Base-by-base conservation (phyloP, 2,797 vertebrate species). In the Semaprochilodus insignis region DNA sequence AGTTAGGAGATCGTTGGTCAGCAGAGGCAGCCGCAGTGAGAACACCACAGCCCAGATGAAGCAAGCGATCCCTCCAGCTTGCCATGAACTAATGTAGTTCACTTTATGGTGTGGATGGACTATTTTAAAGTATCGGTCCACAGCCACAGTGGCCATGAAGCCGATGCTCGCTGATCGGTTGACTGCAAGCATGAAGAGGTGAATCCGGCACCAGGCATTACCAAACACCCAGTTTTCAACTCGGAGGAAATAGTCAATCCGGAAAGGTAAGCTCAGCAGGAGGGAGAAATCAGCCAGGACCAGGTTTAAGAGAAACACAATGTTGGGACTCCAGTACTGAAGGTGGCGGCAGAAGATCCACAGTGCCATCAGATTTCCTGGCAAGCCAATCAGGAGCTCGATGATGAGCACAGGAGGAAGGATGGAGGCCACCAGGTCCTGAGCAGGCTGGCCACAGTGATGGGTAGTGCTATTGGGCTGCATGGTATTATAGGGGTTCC, bases 81-180 rank as follows among this genome's bases (percentile, higher is more conserved):
- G 82, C 19, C 15, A 66, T 1, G 34, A 16, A 6, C 67, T 89
- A n/a, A 93, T 83, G 0, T 3, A 62, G 81, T 89, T 92, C 59
- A 94, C 74, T 6, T 91, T 2, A 63, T 94, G 91, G 78, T 93
- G 89, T 0, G 95, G 92, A 81, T 94, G 91, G 79, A 95, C 88
- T 55, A 95, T 91, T 86, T 94, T 94, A 82, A 96, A 94, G 84
- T 95, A 96, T 25, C 92, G 91, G 76, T 96, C 85, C 70, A 92
- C 73, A 0, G 92, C 92, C 84, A 96, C 92, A 2, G 87, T 77
- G 0, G 93, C 89, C 78, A 96, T 95, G 89, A 96, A 95, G 27
- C 86, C 87, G 2, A 94, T 94, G 77, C 90, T 96, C 1, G 90
- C 91, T 0, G 92, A 93, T 57, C 94, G 89, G 85, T 93, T 96